Evolutionary conservation across 2,888 invertebrate genomes (phyloP).

Genomic region (Bugulina stolonifera): DNA sequence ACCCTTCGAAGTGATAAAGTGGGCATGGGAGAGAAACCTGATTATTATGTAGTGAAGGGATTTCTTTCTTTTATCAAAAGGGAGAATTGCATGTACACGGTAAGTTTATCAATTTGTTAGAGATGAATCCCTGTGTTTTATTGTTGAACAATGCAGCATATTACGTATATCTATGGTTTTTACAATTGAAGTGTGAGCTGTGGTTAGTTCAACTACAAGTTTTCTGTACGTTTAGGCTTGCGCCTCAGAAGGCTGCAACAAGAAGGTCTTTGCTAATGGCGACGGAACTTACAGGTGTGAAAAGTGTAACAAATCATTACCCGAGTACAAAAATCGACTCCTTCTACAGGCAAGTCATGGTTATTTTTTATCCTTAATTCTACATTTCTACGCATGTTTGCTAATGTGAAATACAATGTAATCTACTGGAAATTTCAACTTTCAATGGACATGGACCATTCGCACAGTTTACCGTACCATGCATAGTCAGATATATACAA

Average conservation of each 20-base stretch:
- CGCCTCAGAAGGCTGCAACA: constrained; percentile 80
- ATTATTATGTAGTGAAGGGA: constrained; percentile 74
- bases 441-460: too few species aligned
- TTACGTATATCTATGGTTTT: too few species aligned
- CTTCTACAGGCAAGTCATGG: constrained; percentile 67
- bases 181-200: too few species aligned
- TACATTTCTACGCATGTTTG: too few species aligned
- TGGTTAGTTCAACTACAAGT: too few species aligned
- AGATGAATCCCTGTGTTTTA: too few species aligned
- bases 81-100: constrained; percentile 80
- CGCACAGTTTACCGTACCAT: too few species aligned
- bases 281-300: constrained; percentile 88
- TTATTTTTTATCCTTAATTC: too few species aligned
- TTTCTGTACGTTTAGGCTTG: constrained; percentile 76
- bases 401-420: too few species aligned
- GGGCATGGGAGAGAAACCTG: constrained; percentile 66
- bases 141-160: too few species aligned
- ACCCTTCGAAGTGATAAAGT: constrained; percentile 68
- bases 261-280: constrained; percentile 82
- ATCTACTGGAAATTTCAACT: too few species aligned
- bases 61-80: constrained; percentile 70
- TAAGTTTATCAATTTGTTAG: constrained; percentile 33
- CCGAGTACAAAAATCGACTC: constrained; percentile 78
- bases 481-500: too few species aligned
- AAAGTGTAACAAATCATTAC: constrained; percentile 80